phyloP scores from a whole-genome alignment of 2,888 invertebrate species.

The Dilophus febrilis region DNA sequence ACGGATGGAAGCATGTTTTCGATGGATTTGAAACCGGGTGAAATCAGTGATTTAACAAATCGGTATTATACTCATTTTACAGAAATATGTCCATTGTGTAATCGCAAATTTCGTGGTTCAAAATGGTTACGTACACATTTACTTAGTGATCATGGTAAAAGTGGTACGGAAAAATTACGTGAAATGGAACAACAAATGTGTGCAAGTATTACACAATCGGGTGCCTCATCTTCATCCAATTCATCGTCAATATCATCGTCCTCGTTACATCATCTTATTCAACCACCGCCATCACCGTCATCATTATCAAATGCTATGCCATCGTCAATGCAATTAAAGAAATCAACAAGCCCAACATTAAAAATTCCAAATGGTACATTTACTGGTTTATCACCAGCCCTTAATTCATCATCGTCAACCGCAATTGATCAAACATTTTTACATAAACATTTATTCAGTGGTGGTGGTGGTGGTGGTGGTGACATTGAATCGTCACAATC shows the following conservation, averaged over 20 bases:
- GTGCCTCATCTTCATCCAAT: slow-evolving; percentile 9
- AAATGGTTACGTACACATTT: slow-evolving; percentile 80
- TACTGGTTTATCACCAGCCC: slow-evolving; percentile 4
- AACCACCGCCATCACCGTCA: too few relatives aligned
- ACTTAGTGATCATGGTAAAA: slow-evolving; percentile 65
- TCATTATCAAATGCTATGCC: too few relatives aligned
- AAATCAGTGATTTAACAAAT: slow-evolving; percentile 38
- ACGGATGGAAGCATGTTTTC: slow-evolving; percentile 7
- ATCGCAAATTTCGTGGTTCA: slow-evolving; percentile 69
- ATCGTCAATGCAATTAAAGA: slow-evolving; percentile 14
- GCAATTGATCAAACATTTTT: slow-evolving; percentile 19
- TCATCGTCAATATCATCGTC: too few relatives aligned
- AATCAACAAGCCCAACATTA: slow-evolving; percentile 25
- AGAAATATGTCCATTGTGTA: slow-evolving; percentile 72
- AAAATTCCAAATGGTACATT: slow-evolving; percentile 28
- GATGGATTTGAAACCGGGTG: slow-evolving; percentile 14
- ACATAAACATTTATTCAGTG: slow-evolving; percentile 19
- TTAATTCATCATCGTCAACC: slow-evolving; percentile 2
- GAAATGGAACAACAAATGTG: slow-evolving; percentile 23
- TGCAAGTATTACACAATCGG: too few relatives aligned
- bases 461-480: slow-evolving; percentile 5
- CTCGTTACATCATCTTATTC: too few relatives aligned
- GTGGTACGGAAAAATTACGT: slow-evolving; percentile 28
- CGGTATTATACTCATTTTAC: slow-evolving; percentile 49
- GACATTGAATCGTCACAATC: too few relatives aligned